Evolutionary conservation across 2,113 vertebrate genomes (phyloP), one percentile per base, ranked within the genome.

Genomic region (Tretioscincus oriximinensis): DNA sequence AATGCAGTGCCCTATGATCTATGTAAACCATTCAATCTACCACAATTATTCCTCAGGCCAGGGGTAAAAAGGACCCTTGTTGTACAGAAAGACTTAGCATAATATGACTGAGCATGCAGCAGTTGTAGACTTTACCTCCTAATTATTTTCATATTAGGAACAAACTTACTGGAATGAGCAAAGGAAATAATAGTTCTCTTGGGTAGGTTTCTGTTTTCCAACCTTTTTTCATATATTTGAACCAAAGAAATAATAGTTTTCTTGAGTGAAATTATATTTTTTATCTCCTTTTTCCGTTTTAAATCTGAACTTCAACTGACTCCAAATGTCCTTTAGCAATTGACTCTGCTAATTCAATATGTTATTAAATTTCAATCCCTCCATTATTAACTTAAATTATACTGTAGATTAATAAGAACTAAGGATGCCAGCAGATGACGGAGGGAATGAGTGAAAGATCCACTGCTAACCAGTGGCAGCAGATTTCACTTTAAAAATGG

Each of bases 331-430:
- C 80, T 58, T n/a, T 58, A 73, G n/a, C 70, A 78, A 78, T 21
- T 7, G 35, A 74, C 67, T 28, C 31, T 22, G 45, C 80, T 35
- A n/a, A 76, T 77, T 78, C 45, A 20, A 22, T 54, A 58, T 83
- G 81, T 84, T 90, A 92, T 93, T 88, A 83, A 84, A 85, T 84
- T 85, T 70, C 91, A 87, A 88, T 81, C 89, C 84, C 88, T 88
- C 84, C 0, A 60, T 89, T 88, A 77, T 26, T 70, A 31, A 9
- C 51, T 77, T 85, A 84, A 85, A 86, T 92, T 90, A 89, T 71
- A 0, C 20, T 76, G 80, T 51, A 84, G 58, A 77, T 72, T 73
- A 81, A 7, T 72, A 73, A 6, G 2, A 82, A 90, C 88, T 91
- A 90, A 81, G 49, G 35, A 41, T 41, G 35, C 35, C 35, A 41